Evolutionary conservation across 1,140 invertebrate genomes (phyloP).

Genomic region (Tenebrio molitor): DNA sequence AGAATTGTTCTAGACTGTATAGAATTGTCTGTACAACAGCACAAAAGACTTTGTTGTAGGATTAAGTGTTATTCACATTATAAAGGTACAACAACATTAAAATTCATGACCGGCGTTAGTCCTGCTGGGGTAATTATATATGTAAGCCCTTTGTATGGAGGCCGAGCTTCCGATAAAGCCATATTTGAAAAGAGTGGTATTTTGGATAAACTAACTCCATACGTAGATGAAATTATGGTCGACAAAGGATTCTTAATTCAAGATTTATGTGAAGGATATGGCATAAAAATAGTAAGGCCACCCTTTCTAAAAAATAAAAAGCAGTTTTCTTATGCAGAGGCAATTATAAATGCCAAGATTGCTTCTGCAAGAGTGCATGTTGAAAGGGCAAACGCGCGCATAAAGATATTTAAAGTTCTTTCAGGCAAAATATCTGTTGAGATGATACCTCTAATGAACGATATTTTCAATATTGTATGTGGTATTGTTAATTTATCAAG

Average conservation of each 20-base stretch:
- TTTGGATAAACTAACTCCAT: neutral
- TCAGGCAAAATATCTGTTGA: too few species aligned
- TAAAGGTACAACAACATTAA: constrained; percentile 54
- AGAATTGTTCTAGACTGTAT: constrained; percentile 43
- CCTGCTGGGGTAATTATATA: constrained; percentile 59
- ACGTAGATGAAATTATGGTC: constrained; percentile 42
- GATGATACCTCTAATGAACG: constrained; percentile 38
- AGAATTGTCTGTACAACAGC: constrained; percentile 27
- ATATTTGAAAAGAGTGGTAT: constrained; percentile 52
- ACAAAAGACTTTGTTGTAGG: constrained; percentile 12
- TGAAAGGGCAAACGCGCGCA: constrained; percentile 33
- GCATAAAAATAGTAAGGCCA: constrained; percentile 47
- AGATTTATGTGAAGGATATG: constrained; percentile 37
- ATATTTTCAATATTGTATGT: constrained; percentile 58
- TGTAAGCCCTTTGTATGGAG: constrained; percentile 58
- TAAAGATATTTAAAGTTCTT: constrained; percentile 48
- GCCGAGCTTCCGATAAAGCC: constrained; percentile 55
- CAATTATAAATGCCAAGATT: constrained; percentile 54
- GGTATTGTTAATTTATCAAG: constrained; percentile 55
- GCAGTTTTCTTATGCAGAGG: constrained; percentile 48
- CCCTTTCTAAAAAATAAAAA: constrained; percentile 50
- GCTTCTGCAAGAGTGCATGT: constrained; percentile 49
- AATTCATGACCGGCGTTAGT: constrained; percentile 59
- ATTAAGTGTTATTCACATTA: constrained; percentile 40
- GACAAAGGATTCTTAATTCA: constrained; percentile 54